Percentiles rank a stretch among this genome's conserved stretches.
These are phyloP conservation scores for Struthidea cinerea DNA, from an alignment of 2,113 vertebrate species.

Conservation along the genomic window DNA sequence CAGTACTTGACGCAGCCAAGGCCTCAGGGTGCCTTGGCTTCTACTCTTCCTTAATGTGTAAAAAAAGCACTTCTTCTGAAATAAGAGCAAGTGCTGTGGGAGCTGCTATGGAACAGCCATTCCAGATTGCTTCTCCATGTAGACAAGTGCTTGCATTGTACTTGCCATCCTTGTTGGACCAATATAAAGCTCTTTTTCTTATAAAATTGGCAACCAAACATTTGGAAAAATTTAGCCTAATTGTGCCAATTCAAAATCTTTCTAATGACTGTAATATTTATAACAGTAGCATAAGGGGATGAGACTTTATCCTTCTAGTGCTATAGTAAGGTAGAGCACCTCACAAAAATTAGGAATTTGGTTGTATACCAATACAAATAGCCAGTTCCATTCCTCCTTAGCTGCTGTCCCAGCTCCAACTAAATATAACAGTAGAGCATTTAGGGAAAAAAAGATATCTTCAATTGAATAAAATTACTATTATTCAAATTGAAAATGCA, in stretches of 20 bases:
- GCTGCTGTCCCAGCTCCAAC: not conserved
- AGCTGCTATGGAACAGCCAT: not conserved
- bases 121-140: not conserved
- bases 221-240: not conserved
- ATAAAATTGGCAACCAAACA: not conserved
- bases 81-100: not conserved
- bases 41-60: not conserved
- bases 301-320: not conserved
- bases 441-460: constrained; percentile 38
- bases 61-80: constrained; percentile 1
- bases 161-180: not conserved
- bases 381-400: not conserved
- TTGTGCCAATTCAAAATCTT: not conserved
- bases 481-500: constrained; percentile 24
- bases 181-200: constrained; percentile 9
- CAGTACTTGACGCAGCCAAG: not conserved
- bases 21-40: constrained; percentile 39
- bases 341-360: not conserved
- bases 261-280: not conserved
- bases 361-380: not conserved
- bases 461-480: constrained; percentile 5
- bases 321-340: not conserved
- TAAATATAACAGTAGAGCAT: not conserved
- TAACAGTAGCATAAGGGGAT: not conserved
- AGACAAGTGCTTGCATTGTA: constrained; percentile 8